Percentiles rank a stretch among this genome's conserved stretches.
phyloP scores from a whole-genome alignment of 2,888 invertebrate species.

The Chironomus riparius region DNA sequence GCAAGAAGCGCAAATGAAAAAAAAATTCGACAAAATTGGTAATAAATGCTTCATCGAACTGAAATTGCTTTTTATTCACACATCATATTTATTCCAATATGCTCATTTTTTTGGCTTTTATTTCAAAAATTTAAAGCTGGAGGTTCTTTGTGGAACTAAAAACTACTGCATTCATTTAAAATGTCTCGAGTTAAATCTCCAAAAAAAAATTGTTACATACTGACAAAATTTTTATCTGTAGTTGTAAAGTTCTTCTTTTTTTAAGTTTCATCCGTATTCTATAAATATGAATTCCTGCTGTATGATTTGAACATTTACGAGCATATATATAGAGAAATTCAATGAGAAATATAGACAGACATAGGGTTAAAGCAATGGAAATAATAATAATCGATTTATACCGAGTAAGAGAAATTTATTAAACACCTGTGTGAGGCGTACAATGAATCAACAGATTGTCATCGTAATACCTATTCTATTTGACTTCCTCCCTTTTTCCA shows the following conservation, averaged over 20 bases:
- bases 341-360: too few species aligned
- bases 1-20: not conserved
- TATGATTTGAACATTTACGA: too few species aligned
- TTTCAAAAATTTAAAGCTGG: too few species aligned
- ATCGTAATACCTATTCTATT: not conserved
- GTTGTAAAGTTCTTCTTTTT: too few species aligned
- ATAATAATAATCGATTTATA: not conserved
- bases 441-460: constrained; percentile 18
- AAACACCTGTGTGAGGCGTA: constrained; percentile 12
- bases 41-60: not conserved
- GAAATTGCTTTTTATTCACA: not conserved
- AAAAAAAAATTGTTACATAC: too few species aligned
- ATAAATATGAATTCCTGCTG: too few species aligned
- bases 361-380: too few species aligned
- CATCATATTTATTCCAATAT: not conserved
- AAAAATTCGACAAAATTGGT: not conserved
- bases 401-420: constrained; percentile 9
- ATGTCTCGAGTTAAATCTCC: too few species aligned
- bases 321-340: too few species aligned
- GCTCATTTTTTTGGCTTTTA: not conserved
- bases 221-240: too few species aligned
- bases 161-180: too few species aligned
- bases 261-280: not conserved
- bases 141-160: too few species aligned
- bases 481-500: not conserved